Evolutionary conservation across 2,797 vertebrate genomes (phyloP), one percentile per base, ranked within the genome.

Genomic region (Pipistrellus nathusii): DNA sequence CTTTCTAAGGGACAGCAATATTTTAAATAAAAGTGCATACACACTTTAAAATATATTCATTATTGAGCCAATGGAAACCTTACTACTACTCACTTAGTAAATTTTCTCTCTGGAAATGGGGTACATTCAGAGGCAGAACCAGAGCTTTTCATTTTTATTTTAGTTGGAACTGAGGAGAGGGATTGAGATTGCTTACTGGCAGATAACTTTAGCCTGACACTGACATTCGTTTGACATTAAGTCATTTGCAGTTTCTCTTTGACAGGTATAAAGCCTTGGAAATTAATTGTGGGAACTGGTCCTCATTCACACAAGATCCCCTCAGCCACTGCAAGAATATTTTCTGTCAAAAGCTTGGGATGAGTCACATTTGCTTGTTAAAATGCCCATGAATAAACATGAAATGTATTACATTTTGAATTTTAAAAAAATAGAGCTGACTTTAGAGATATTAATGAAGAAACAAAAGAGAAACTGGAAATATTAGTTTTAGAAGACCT

Each of bases 311-410:
- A 48, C 2, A 53, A 46, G 71, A 82, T 89, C 41, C 83, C 4
- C 3, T 25, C 64, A 53, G 38, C 17, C 62, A 46, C 27, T 83
- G 51, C 53, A 85, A 59, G 66, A 86, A 90, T 4, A 89, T 53
- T 85, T 88, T 94, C 77, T 83, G 51, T 85, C 78, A 83, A 83
- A 95, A 89, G 1, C 20, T 76, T 71, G 41, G 91, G 57, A 77
- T 53, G 68, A 89, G 83, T 89, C 57, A 90, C 77, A 7, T 93
- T 91, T 97, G 48, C 38, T 77, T 88, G 35, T 93, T 88, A 72
- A 71, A 83, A 75, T 77, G 23, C 68, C 25, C 32, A 69, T n/a
- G 57, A 83, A 66, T 92, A 71, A 94, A 84, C 14, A 23, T 44
- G 21, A 17, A 41, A 46, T 41, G 32, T 77, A 81, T 41, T 77